Evolutionary conservation across 1,140 invertebrate species (phyloP).

Genomic region (Drosophila kohkoa): DNA sequence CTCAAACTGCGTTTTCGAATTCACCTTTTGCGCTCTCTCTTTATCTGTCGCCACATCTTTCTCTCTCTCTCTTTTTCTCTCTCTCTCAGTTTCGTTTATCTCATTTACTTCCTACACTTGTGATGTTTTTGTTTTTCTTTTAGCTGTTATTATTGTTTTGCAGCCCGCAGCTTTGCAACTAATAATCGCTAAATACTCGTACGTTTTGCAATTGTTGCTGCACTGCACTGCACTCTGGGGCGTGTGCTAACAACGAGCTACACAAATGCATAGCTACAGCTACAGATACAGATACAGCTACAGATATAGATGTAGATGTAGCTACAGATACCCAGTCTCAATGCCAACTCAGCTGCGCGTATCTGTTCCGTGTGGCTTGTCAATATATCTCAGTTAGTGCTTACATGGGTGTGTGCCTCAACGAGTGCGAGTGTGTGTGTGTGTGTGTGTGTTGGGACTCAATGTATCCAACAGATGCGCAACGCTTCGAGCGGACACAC

Average conservation of each 20-base stretch:
- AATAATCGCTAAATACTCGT: conserved; percentile 70
- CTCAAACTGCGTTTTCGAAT: conserved; percentile 52
- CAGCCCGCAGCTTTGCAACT: conserved; percentile 38
- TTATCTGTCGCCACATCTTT: conserved; percentile 14
- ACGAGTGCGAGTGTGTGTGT: conserved; percentile 4
- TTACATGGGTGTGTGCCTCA: conserved; percentile 13
- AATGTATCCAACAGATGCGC: conserved; percentile 66
- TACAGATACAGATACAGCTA: conserved; percentile 32
- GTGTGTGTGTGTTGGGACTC: conserved; percentile 12
- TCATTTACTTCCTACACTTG: conserved; percentile 62
- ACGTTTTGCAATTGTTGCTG: conserved; percentile 73
- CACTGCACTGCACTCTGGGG: conserved; percentile 41
- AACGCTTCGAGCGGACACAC: conserved; percentile 16
- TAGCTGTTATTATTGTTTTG: conserved; percentile 19
- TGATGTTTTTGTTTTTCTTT: conserved; percentile 22
- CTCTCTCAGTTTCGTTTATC: conserved; percentile 39
- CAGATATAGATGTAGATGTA: conserved; percentile 33
- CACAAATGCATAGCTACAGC: conserved; percentile 42
- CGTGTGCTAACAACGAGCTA: conserved; percentile 49
- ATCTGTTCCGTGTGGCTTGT: conserved; percentile 78
- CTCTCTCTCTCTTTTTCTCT: conserved; percentile 19
- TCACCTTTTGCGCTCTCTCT: conserved; percentile 7
- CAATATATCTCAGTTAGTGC: conserved; percentile 63
- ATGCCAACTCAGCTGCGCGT: conserved; percentile 78
- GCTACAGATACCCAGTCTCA: conserved; percentile 53